Conservation (phyloP, 2,113 vertebrate species). For the Entelurus aequoreus region DNA sequence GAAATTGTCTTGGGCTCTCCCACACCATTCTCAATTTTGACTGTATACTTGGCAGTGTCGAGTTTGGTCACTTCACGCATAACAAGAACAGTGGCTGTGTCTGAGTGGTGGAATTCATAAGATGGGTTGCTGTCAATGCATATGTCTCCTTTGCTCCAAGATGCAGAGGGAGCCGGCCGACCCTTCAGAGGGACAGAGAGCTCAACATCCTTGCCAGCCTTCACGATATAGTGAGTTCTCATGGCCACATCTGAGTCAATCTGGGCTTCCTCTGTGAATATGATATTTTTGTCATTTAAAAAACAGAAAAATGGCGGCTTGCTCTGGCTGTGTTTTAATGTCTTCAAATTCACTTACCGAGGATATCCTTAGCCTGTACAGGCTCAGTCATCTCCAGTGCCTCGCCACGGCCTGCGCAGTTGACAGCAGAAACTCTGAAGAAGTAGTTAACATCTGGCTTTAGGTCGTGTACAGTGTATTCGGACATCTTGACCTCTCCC, state of each 20-base stretch:
- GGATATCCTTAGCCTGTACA: constrained; percentile 92
- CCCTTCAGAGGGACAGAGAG: constrained; percentile 91
- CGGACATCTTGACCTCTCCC: constrained; percentile 92
- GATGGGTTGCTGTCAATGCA: constrained; percentile 80
- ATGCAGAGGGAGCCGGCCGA: constrained; percentile 85
- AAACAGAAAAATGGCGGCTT: not conserved
- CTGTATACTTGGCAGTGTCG: constrained; percentile 89
- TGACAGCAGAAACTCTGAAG: constrained; percentile 90
- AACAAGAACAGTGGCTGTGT: constrained; percentile 81
- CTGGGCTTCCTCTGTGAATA: constrained; percentile 88
- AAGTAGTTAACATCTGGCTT: constrained; percentile 87
- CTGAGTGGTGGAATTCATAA: constrained; percentile 88
- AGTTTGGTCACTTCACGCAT: constrained; percentile 87
- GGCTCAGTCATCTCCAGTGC: constrained; percentile 87
- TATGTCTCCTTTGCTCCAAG: constrained; percentile 88
- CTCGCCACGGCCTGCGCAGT: constrained; percentile 87
- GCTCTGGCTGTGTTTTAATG: constrained; percentile 1
- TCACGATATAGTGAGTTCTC: constrained; percentile 87
- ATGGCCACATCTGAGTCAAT: constrained; percentile 89
- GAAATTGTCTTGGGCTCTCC: constrained; percentile 84
- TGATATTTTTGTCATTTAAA: not conserved
- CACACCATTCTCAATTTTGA: constrained; percentile 91
- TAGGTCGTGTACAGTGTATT: constrained; percentile 85
- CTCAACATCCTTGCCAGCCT: constrained; percentile 91
- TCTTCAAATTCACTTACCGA: constrained; percentile 75